These are phyloP conservation scores for Pseudonaja textilis DNA, from an alignment of 2,113 vertebrate genomes.

Conservation along the genomic window DNA sequence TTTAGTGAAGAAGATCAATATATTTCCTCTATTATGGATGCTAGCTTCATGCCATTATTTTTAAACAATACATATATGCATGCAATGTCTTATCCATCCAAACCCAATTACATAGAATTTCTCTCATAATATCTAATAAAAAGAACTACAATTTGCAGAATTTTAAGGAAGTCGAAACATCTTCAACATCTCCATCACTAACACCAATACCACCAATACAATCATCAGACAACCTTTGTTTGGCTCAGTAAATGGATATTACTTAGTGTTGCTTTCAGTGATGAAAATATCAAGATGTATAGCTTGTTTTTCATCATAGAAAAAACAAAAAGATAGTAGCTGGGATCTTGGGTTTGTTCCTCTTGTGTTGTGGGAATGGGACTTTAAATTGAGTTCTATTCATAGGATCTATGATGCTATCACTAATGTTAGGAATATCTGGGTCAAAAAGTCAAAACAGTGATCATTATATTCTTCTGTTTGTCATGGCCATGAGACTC, in stretches of 20 bases:
- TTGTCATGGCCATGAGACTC: neutral
- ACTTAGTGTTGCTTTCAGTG: neutral
- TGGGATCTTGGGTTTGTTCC: neutral
- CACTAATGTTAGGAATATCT: neutral
- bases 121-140: constrained; percentile 23
- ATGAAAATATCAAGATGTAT: neutral
- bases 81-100: constrained; percentile 39
- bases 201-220: neutral
- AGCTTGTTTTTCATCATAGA: neutral
- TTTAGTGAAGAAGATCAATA: constrained; percentile 5
- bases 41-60: neutral
- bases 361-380: neutral
- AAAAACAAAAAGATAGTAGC: neutral
- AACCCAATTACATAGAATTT: constrained; percentile 29
- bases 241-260: neutral
- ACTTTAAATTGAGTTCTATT: neutral
- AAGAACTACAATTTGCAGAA: constrained; percentile 32
- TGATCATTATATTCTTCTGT: neutral
- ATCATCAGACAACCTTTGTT: neutral
- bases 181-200: neutral
- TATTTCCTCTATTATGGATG: neutral
- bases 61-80: constrained; percentile 14
- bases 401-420: neutral
- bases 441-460: neutral
- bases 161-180: constrained; percentile 27